phyloP scores from a whole-genome alignment of 2,797 vertebrate species.

The Distichodus sexfasciatus region DNA sequence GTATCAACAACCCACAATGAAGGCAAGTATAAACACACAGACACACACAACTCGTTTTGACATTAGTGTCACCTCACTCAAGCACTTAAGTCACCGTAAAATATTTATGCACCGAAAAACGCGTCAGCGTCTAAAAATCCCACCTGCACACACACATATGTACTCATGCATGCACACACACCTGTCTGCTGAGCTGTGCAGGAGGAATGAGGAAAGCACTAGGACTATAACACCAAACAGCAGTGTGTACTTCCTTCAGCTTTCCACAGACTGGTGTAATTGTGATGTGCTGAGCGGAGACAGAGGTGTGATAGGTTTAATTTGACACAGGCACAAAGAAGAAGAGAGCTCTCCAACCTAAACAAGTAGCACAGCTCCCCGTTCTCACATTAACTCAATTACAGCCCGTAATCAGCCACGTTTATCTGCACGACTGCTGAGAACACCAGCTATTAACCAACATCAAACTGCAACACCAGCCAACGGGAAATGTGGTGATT shows the following conservation, averaged over 20 bases:
- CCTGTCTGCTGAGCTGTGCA: neutral
- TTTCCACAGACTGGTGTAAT: slow-evolving; percentile 61
- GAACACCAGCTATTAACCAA: slow-evolving; percentile 62
- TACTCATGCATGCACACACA: neutral
- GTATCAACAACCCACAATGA: too few species aligned
- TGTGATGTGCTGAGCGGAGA: slow-evolving; percentile 52
- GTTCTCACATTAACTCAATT: slow-evolving; percentile 55
- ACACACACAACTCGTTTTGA: neutral
- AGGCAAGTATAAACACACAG: neutral
- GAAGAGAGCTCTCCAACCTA: slow-evolving; percentile 43
- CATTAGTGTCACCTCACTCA: neutral
- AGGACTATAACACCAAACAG: slow-evolving; percentile 18
- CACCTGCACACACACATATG: neutral
- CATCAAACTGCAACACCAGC: slow-evolving; percentile 53
- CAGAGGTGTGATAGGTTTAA: slow-evolving; percentile 51
- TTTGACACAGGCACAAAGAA: slow-evolving; percentile 47
- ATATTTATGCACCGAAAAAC: too few species aligned
- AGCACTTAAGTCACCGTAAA: too few species aligned
- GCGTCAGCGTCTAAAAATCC: neutral
- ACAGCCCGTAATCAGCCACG: slow-evolving; percentile 53
- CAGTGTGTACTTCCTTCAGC: slow-evolving; percentile 52
- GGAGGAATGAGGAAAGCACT: neutral
- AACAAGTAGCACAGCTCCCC: slow-evolving; percentile 46
- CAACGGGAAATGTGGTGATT: slow-evolving; percentile 45
- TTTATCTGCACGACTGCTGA: slow-evolving; percentile 54